These are phyloP conservation scores for Carettochelys insculpta DNA, from an alignment of 2,113 vertebrate species.

Conservation along the genomic window DNA sequence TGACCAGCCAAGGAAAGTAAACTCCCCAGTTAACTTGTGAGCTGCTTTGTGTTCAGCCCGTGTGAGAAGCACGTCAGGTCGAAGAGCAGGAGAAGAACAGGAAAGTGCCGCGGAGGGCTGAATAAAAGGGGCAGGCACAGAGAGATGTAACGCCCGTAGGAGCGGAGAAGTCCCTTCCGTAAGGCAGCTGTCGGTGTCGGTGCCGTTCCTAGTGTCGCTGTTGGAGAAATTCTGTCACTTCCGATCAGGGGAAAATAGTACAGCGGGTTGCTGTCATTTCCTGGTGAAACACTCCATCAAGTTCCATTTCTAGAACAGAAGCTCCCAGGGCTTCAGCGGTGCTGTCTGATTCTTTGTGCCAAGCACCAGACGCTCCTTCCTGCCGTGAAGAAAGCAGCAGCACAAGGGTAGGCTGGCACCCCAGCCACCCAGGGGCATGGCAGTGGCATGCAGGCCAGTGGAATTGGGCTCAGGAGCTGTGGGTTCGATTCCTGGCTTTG, in stretches of 20 bases:
- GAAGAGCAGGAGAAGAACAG: not conserved
- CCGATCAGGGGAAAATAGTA: slow-evolving; percentile 70
- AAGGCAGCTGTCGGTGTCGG: slow-evolving; percentile 40
- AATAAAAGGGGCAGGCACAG: not conserved
- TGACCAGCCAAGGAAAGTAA: rapidly evolving
- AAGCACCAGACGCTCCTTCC: not conserved
- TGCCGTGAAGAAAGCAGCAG: not conserved
- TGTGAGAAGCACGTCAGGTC: rapidly evolving
- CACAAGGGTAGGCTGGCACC: not conserved
- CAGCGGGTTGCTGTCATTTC: slow-evolving; percentile 66
- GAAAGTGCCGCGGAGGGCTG: not conserved
- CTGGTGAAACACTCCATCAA: slow-evolving; percentile 70
- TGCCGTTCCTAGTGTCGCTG: slow-evolving; percentile 29
- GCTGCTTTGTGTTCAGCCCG: not conserved
- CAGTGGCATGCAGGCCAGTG: no score
- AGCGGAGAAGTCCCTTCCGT: not conserved
- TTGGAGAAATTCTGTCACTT: slow-evolving; percentile 70
- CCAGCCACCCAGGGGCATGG: not conserved
- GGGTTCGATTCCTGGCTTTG: not conserved
- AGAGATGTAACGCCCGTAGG: not conserved
- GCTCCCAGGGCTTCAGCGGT: slow-evolving; percentile 15
- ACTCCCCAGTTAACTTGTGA: not conserved
- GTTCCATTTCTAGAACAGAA: slow-evolving; percentile 67
- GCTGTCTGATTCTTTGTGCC: slow-evolving; percentile 4
- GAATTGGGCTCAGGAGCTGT: not conserved